Base-by-base conservation (phyloP, 1,140 invertebrate species). In the Leptopilina clavipes region DNA sequence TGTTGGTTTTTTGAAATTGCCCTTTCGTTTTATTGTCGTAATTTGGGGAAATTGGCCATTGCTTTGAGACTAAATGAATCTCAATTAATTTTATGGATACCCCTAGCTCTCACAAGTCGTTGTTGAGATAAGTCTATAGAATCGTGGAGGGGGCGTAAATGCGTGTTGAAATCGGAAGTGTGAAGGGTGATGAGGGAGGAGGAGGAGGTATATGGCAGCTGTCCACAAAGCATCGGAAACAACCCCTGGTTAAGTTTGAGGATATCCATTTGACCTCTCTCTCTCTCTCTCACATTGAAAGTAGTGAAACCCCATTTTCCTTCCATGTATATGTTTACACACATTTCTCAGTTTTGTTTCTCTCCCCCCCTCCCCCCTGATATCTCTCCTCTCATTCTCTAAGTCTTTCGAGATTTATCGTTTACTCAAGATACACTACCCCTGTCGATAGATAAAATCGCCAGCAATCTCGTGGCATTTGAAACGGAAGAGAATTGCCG, bases 231-330 rank as follows among this genome's bases (percentile, higher is more conserved):
- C 52, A 59, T 71, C 17, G 1, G 12, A 52, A 75, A 54, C 74
- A 79, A 80, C 74, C 82, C 76, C 65, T 45, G 48, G 48, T 52
- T 52, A 52, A 8, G 48, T 52, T 40, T 76, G 73, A 44, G 75
- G 56, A 44, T 59, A 72, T 74, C 65, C 75, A 14, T 71, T 22
- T 54, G 37, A 48, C 65, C 22, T 70, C 70, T 78, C n/a, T n/a
- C n/a, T n/a, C n/a, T n/a, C n/a, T n/a, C n/a, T n/a, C 43, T 78
- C 43, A 44, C 56, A 73, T 76, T 17, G 54, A 71, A 79, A 78
- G n/a, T n/a, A n/a, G 78, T 81, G 80, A 31, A 84, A 79, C 76
- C 22, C 25, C 25, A 65, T 65, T 6, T 65, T 6, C n/a, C n/a
- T n/a, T n/a, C n/a, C n/a, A n/a, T n/a, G n/a, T 31, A 40, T 31